Base-by-base conservation (phyloP, 92 coral and sea anemone genomes). In the Diadumene lineata region DNA sequence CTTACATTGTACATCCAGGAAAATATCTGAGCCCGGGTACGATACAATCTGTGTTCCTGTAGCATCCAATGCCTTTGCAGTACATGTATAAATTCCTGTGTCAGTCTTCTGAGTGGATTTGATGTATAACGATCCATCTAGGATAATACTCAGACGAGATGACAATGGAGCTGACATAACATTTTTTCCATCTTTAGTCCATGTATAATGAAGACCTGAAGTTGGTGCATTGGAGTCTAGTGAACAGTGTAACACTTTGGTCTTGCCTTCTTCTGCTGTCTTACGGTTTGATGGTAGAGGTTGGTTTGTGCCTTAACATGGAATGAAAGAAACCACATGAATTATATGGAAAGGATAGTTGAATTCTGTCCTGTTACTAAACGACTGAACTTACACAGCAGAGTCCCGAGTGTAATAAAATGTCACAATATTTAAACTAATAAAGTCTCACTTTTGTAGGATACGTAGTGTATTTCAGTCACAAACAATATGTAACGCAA, bases 1-100 rank as follows among this genome's bases (percentile, higher is more conserved):
- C 99, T 92, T 85, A 96, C 99, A 92, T 72, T 89, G 94, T 58
- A 96, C 83, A 43, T 96, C 96, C 65, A 96, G 76, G 43, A 86
- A 70, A 10, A 92, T 78, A 43, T 84, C 80, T 0, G 85, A 73
- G 13, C 99, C 99, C 25, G 89, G 79, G 38, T 92, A 79, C 13
- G 82, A 80, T 9, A 82, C 76, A 23, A 90, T 82, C 50, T 87
- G 89, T 11, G 70, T 69, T 43, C 81, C 88, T 17, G 75, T 75
- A 9, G 83, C 46, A 69, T 92, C 93, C 21, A 86, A 78, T 7
- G 97, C 87, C 43, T 75, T 89, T 10, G 96, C 99, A 11, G 91
- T 84, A 70, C 99, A 96, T 28, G 67, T 66, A 80, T 92, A 96
- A 22, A 87, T 86, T 43, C 99, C 99, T 0, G 91, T 83, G 57